Evolutionary conservation across 2,797 vertebrate species (phyloP), one percentile per base, ranked within the genome.

Genomic region (Coccyzus lansbergi): DNA sequence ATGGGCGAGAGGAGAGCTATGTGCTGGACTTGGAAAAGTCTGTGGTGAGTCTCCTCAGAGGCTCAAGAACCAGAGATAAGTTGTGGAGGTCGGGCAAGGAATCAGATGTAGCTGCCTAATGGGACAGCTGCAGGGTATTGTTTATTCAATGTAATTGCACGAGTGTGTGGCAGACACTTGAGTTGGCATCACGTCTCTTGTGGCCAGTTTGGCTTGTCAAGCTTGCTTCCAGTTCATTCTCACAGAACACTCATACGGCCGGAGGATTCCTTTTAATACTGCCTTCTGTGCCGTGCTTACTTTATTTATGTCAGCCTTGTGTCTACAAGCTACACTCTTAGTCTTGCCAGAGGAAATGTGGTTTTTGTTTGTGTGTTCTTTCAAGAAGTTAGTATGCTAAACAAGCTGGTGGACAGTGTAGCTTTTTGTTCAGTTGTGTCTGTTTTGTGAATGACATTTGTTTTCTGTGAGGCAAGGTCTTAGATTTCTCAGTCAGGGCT

Each of bases 151-250:
- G 92, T 96, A 94, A 93, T 93, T 94, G 76, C 90, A 42, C 64
- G 90, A 92, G 83, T 46, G 79, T 92, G 89, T 78, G 87, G 59
- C 74, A 88, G 69, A 71, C 80, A 82, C 90, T 94, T 34, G 52
- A 90, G 83, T 82, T 95, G 95, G 92, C 88, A 94, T 91, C 63
- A 0, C 9, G 86, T 93, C 94, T 94, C 92, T 84, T 82, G 94
- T 96, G 93, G 92, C 91, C 95, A 74, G 93, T 94, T 96, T 70
- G 90, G 83, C 80, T 93, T 95, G 94, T 95, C 96, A 93, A 94
- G 94, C 80, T 88, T 78, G 60, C 88, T 94, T 94, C 83, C 56
- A 90, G 76, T 94, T 93, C 63, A 42, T 91, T 93, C 93, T 79
- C 56, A 42, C 74, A 52, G 67, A 86, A 76, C 74, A 95, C 91